Conservation (phyloP, 1,140 invertebrate species). For the Rhizoglyphus robini region DNA sequence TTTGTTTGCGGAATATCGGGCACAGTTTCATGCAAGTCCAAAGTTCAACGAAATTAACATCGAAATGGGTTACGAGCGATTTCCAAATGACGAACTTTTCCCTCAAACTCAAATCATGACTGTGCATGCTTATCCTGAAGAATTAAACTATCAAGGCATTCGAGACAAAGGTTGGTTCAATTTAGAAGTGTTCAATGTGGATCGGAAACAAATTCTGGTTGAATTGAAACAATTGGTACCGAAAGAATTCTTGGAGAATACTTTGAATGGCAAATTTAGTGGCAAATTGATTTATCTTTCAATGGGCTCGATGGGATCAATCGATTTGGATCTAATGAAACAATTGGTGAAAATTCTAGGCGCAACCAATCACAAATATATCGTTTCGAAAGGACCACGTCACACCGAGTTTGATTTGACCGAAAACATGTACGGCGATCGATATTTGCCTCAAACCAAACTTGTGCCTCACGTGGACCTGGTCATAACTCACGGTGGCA, state of each 20-base stretch:
- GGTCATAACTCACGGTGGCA: slow-evolving; percentile 31
- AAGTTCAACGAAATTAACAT: neutral
- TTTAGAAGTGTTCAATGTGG: neutral
- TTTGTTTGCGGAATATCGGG: neutral
- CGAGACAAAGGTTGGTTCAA: neutral
- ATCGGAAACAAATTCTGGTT: neutral
- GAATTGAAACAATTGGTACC: neutral
- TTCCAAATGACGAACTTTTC: neutral
- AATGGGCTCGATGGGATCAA: slow-evolving; percentile 22
- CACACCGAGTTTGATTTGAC: neutral
- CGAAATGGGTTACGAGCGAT: neutral
- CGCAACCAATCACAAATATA: neutral
- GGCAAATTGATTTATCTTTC: slow-evolving; percentile 20
- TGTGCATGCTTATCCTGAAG: neutral
- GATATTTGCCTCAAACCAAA: slow-evolving; percentile 5
- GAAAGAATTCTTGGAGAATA: neutral
- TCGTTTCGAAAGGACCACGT: slow-evolving; percentile 12
- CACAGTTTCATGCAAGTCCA: neutral
- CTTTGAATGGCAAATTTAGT: neutral
- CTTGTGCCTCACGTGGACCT: slow-evolving; percentile 21
- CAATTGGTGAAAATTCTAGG: neutral
- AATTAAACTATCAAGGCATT: neutral
- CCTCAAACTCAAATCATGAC: neutral
- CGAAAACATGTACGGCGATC: slow-evolving; percentile 18
- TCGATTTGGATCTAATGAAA: slow-evolving; percentile 17